Base-by-base conservation (phyloP, 2,113 vertebrate species). In the Syngnathoides biaculeatus region DNA sequence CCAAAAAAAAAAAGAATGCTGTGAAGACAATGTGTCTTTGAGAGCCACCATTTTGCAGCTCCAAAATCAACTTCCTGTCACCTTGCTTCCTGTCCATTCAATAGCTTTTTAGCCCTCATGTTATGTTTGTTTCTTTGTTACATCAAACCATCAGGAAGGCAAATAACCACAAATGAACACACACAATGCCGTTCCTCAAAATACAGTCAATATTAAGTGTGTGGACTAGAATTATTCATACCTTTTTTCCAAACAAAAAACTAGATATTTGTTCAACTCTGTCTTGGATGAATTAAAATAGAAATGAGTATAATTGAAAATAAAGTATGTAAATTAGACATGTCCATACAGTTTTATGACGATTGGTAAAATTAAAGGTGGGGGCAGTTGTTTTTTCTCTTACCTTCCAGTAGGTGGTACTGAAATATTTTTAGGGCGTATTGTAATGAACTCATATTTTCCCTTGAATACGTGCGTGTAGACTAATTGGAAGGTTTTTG, bases 71-170 rank as follows among this genome's bases (percentile, higher is more conserved):
- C 76, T 81, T 79, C 72, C 84, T 62, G 79, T 67, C 72, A 55
- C 43, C 65, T 70, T 42, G 20, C 77, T 82, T 81, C 79, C 78
- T 67, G 67, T 24, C 42, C 43, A 72, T 80, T 79, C 64, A 83
- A 77, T 65, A 69, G 38, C 0, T 11, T 71, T 66, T 63, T 67
- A 50, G 42, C 72, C 53, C 13, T 47, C 26, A 0, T 11, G 11
- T 5, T 78, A 15, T n/a, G 3, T 43, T 78, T 75, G 20, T 62
- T n/a, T n/a, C 14, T 63, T 22, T 24, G n/a, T 2, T 45, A 63
- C 39, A 43, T 42, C 39, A n/a, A 63, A 40, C n/a, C 35, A 15
- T 22, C 60, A 27, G 17, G 15, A 12, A 56, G 24, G 27, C 11
- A 26, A 56, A 24, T 24, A 56, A 53, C 50, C n/a, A 22, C 8